Conservation (phyloP, 2,888 invertebrate species). For the Tinea pellionella region DNA sequence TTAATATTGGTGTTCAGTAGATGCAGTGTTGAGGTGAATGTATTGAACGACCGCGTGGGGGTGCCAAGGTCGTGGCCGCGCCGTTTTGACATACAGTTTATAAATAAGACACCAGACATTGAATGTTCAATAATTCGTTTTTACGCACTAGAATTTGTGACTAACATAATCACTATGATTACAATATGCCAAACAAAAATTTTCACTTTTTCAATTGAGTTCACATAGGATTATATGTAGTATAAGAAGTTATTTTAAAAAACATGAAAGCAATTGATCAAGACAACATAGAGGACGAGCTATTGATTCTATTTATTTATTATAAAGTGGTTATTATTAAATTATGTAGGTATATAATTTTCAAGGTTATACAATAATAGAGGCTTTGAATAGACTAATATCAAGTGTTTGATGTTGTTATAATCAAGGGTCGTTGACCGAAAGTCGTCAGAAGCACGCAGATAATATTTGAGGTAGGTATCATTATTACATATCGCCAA, state of each 20-base stretch:
- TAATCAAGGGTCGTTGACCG: slow-evolving; percentile 7
- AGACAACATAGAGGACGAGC: too few relatives aligned
- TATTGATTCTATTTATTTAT: too few relatives aligned
- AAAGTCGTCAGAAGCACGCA: not conserved
- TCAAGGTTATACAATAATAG: not conserved
- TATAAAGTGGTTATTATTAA: too few relatives aligned
- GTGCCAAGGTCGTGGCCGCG: slow-evolving; percentile 55
- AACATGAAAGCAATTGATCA: too few relatives aligned
- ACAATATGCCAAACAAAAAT: too few relatives aligned
- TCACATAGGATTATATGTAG: too few relatives aligned
- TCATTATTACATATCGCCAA: not conserved
- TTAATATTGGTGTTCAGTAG: not conserved
- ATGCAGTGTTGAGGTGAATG: slow-evolving; percentile 49
- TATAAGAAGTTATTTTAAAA: too few relatives aligned
- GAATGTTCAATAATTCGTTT: not conserved
- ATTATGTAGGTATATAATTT: not conserved
- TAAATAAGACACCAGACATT: not conserved
- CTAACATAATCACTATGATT: too few relatives aligned
- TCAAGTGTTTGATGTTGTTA: not conserved
- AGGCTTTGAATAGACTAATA: not conserved
- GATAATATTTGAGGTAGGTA: not conserved
- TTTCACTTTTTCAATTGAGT: too few relatives aligned
- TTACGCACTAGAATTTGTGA: not conserved
- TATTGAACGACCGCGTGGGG: slow-evolving; percentile 56
- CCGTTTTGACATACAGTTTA: slow-evolving; percentile 56